Evolutionary conservation across 2,113 vertebrate genomes (phyloP).

Genomic region (Rhinichthys klamathensis): DNA sequence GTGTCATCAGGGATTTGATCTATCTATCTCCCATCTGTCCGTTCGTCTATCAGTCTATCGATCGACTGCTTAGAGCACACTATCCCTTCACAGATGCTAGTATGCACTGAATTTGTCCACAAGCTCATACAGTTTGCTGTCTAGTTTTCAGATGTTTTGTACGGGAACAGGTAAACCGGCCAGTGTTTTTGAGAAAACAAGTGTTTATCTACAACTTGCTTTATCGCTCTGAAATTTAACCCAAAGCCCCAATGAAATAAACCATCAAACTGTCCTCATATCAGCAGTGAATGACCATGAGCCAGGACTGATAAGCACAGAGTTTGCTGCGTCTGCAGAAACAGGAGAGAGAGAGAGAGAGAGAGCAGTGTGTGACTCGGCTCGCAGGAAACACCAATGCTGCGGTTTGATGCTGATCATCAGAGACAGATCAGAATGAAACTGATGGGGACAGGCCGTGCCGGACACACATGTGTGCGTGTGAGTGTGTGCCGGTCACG

Average conservation of each 20-base stretch:
- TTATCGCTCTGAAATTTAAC: conserved; percentile 23
- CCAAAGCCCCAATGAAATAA: background rate
- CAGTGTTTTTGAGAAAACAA: conserved; percentile 10
- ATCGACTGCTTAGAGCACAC: background rate
- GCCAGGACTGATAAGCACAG: background rate
- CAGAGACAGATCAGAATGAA: conserved; percentile 45
- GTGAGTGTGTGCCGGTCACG: conserved; percentile 32
- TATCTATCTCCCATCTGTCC: too few species aligned
- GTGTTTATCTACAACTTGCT: background rate
- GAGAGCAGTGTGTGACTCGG: background rate
- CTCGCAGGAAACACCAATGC: conserved; percentile 17
- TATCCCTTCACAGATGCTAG: background rate
- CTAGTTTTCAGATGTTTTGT: background rate
- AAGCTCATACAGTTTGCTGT: background rate
- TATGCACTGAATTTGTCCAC: background rate
- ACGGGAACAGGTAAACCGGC: background rate
- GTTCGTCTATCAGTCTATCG: background rate
- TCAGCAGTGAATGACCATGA: background rate
- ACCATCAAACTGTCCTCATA: conserved; percentile 7
- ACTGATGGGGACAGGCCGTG: conserved; percentile 25
- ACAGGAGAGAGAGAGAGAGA: background rate
- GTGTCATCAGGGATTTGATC: background rate
- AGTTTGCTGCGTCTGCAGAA: conserved; percentile 31
- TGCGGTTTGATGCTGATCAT: conserved; percentile 41
- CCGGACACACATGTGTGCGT: conserved; percentile 25